Evolutionary conservation across 1,140 invertebrate species (phyloP).

Genomic region (Temnothorax nylanderi): DNA sequence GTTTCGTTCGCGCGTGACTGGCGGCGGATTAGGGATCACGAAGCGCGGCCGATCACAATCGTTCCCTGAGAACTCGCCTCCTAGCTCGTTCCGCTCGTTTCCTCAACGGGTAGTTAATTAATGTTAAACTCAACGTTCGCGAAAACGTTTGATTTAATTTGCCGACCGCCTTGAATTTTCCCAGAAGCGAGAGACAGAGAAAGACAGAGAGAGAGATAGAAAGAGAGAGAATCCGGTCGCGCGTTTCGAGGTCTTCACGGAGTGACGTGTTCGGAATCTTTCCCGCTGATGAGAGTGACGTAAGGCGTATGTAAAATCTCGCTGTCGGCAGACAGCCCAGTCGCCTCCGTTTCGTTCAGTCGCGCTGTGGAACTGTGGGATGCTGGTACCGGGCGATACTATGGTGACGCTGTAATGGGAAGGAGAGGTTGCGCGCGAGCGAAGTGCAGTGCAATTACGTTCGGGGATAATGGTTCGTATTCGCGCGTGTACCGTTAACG

Average conservation of each 20-base stretch:
- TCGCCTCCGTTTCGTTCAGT: not conserved
- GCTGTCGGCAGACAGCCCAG: not conserved
- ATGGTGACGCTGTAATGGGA: conserved; percentile 18
- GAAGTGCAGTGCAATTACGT: conserved; percentile 45
- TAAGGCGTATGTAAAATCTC: not conserved
- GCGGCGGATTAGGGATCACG: conserved; percentile 37
- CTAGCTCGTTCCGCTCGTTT: not conserved
- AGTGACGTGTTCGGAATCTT: conserved; percentile 7
- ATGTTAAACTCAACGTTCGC: not conserved
- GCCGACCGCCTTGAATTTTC: not conserved
- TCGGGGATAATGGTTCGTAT: conserved; percentile 50
- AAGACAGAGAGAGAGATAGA: not conserved
- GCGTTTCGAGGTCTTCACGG: not conserved
- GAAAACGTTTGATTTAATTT: not conserved
- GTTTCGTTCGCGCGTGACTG: conserved; percentile 31
- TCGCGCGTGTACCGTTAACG: not conserved
- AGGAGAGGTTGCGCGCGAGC: conserved; percentile 25
- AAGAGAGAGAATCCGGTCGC: not conserved
- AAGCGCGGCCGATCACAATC: not conserved
- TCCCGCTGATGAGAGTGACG: not conserved
- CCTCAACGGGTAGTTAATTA: not conserved
- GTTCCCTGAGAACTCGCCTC: not conserved
- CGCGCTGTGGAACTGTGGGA: conserved; percentile 1
- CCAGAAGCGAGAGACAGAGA: not conserved
- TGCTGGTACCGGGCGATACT: not conserved